phyloP scores from a whole-genome alignment of 2,113 vertebrate species.

The Bungarus multicinctus region DNA sequence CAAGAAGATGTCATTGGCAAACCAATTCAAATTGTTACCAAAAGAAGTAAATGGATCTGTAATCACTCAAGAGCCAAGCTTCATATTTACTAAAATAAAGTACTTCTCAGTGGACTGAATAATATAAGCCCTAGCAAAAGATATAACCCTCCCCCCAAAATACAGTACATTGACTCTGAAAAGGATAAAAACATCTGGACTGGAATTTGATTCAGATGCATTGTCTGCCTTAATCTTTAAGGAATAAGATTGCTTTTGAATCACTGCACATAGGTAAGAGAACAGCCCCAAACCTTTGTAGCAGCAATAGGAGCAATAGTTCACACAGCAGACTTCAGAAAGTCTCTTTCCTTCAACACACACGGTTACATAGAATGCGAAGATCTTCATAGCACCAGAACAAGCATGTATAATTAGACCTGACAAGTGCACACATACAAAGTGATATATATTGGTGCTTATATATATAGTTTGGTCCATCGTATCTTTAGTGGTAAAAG shows the following conservation, averaged over 20 bases:
- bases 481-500: not conserved
- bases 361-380: conserved; percentile 32
- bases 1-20: not conserved
- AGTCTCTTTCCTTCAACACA: conserved; percentile 13
- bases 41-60: not conserved
- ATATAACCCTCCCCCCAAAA: not conserved
- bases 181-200: not conserved
- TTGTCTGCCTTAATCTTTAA: not conserved
- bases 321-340: not conserved
- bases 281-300: not conserved
- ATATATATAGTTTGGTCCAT: not conserved
- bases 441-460: not conserved
- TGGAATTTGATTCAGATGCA: not conserved
- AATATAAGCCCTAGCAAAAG: not conserved
- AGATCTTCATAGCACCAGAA: not conserved
- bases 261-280: not conserved
- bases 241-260: not conserved
- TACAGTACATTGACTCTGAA: not conserved
- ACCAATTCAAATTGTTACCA: not conserved
- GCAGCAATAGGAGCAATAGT: not conserved
- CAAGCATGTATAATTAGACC: not conserved
- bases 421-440: not conserved
- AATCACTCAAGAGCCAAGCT: not conserved
- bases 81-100: not conserved
- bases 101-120: not conserved